phyloP scores from a whole-genome alignment of 2,888 invertebrate species.

The Tenthredo scrophulariae region DNA sequence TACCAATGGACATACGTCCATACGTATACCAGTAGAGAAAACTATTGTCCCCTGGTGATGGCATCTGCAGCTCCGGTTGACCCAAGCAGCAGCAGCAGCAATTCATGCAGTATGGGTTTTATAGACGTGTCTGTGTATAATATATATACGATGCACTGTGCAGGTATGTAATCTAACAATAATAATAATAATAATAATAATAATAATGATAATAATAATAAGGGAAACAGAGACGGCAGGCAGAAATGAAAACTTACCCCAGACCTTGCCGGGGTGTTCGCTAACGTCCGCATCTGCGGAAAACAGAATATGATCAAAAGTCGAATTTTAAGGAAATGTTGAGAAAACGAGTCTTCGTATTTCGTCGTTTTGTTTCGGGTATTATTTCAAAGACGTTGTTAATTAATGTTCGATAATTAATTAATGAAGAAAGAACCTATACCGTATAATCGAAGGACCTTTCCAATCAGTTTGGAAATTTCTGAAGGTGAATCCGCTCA shows the following conservation, averaged over 20 bases:
- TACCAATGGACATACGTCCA: conserved; percentile 6
- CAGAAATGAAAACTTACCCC: conserved; percentile 62
- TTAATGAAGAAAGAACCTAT: neutral
- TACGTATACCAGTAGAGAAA: neutral
- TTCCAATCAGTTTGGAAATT: neutral
- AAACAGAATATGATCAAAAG: conserved; percentile 59
- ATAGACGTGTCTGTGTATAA: neutral
- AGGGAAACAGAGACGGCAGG: conserved; percentile 44
- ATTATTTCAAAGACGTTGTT: neutral
- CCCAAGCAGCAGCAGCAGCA: conserved; percentile 22
- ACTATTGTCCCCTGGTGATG: neutral
- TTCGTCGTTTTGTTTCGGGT: neutral
- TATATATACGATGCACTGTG: conserved; percentile 13
- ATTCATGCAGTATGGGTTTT: conserved; percentile 25
- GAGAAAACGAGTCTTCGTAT: neutral
- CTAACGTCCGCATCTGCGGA: conserved; percentile 62
- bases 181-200: neutral
- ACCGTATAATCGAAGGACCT: neutral
- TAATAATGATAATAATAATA: neutral
- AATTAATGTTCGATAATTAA: neutral
- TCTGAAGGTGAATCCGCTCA: neutral
- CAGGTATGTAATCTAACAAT: conserved; percentile 24
- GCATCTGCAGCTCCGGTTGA: conserved; percentile 18
- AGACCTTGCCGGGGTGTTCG: conserved; percentile 62
- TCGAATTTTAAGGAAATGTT: conserved; percentile 14